Base-by-base conservation (phyloP, 2,797 vertebrate genomes). In the Malacoctenus gilli region DNA sequence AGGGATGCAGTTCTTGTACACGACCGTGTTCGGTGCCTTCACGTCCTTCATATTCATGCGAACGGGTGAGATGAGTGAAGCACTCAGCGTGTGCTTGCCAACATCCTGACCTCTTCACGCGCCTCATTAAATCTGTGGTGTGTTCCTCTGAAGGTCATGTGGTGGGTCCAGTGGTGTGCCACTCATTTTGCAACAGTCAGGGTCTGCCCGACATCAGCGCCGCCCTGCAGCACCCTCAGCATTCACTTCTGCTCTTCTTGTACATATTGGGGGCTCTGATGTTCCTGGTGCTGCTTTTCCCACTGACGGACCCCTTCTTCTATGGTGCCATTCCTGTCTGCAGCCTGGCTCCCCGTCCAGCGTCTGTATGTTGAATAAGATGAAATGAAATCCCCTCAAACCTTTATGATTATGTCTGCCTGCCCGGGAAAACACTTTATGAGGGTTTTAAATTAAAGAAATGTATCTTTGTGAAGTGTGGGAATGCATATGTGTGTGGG, bases 131-230 rank as follows among this genome's bases (percentile, higher is more conserved):
- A 37, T 37, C 32, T 49, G 10, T 25, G 25, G 34, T 36, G 8
- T 68, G 23, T 42, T 14, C 31, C 15, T 46, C 13, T 55, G 0
- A 51, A 94, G 92, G 91, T 57, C 93, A 93, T 65, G 70, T 94
- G 52, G 84, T 91, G 3, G 92, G 91, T 30, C 92, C 90, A 0
- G 87, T 95, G 20, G 81, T 95, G 73, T 95, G 92, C 51, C 92
- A 92, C 56, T 94, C 91, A 0, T 94, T 94, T 86, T 95, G 93
- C 61, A 95, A 93, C 84, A 91, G 90, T 65, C 92, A 91, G 75
- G 92, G 92, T 4, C 90, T 94, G 20, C 92, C 92, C 0, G 91
- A 92, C 0, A 66, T 94, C 20, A 85, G 84, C 0, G 89, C 89
- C 0, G 91, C 89, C 5, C 72, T 93, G 70, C 85, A 87, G 13